phyloP scores from a whole-genome alignment of 1,140 invertebrate genomes.

The Vollenhovia emeryi region DNA sequence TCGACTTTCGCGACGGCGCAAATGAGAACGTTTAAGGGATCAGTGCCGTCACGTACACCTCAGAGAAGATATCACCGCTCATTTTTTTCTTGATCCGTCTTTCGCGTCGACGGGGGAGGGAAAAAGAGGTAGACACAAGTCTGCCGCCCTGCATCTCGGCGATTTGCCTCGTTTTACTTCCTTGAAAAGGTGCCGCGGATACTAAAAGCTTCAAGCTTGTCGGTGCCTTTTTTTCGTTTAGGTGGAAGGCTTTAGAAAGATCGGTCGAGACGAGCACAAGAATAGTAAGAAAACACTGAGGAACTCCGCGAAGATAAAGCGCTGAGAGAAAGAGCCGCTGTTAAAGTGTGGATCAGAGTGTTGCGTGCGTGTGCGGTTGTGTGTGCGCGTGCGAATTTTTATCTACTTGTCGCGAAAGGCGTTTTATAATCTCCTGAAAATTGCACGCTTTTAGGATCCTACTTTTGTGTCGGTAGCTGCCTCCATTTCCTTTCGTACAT shows the following conservation, averaged over 20 bases:
- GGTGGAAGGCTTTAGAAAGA: slow-evolving; percentile 55
- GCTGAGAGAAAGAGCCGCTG: slow-evolving; percentile 31
- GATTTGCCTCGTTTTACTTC: slow-evolving; percentile 58
- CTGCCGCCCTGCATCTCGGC: slow-evolving; percentile 46
- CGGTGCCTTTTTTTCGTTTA: slow-evolving; percentile 29
- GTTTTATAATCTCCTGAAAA: slow-evolving; percentile 58
- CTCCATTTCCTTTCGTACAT: slow-evolving; percentile 38
- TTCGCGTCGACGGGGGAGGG: slow-evolving; percentile 7
- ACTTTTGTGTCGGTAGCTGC: slow-evolving; percentile 46
- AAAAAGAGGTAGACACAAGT: slow-evolving; percentile 10
- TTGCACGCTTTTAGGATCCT: slow-evolving; percentile 52
- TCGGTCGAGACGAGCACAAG: slow-evolving; percentile 44
- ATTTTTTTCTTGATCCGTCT: slow-evolving; percentile 61
- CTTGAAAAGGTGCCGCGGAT: slow-evolving; percentile 61
- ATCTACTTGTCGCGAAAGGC: slow-evolving; percentile 58
- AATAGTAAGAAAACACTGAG: slow-evolving; percentile 54
- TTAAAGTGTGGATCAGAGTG: slow-evolving; percentile 24
- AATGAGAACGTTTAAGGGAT: slow-evolving; percentile 63
- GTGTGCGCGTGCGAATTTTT: slow-evolving; percentile 43
- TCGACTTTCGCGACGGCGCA: slow-evolving; percentile 45
- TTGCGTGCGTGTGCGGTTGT: not conserved
- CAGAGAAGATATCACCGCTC: slow-evolving; percentile 28
- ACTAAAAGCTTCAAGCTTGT: slow-evolving; percentile 52
- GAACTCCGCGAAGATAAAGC: slow-evolving; percentile 25
- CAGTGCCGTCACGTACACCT: slow-evolving; percentile 41